Base-by-base conservation (phyloP, 2,888 invertebrate genomes). In the Neocrepidodera transversa region DNA sequence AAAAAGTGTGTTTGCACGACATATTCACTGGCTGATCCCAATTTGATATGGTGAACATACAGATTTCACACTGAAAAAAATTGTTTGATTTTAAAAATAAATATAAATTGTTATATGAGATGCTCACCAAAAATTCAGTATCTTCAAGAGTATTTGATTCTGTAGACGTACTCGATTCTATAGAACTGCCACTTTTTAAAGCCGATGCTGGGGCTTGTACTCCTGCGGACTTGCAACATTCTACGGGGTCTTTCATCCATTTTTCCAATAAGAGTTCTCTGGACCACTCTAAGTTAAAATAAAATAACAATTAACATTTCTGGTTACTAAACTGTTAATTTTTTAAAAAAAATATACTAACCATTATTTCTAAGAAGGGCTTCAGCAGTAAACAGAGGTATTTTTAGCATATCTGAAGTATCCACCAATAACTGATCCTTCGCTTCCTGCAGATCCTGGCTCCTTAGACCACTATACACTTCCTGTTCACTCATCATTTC, bases 351-450 rank as follows among this genome's bases (percentile, higher is more conserved):
- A 30, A 38, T 7, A n/a, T 28, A 18, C 74, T 71, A 74, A 87
- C 88, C 87, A 76, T 87, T 85, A 71, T 87, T 85, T 64, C 87
- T 75, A 17, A 88, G 80, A 43, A 88, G 77, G 23, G 87, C 87
- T 77, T 88, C 88, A 23, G 88, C 87, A 52, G 87, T 87, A 74
- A 88, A 88, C 38, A 88, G 79, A 2, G 87, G 87, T 48, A 88
- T 84, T 74, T 87, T 85, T 40, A 88, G 79, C 87, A 88, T 88
- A 76, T 88, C 87, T 4, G 87, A 86, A 1, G 88, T 88, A 75
- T 88, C 88, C 17, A 88, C 87, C 28, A 88, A 76, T 50, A 88
- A 79, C 71, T 87, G 85, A 73, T 88, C 88, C 76, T 88, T 88
- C 28, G 87, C 87, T 75, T 88, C 88, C 71, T 88, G 87, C 28